Base-by-base conservation (phyloP, 2,888 invertebrate genomes). In the Xestia xanthographa region DNA sequence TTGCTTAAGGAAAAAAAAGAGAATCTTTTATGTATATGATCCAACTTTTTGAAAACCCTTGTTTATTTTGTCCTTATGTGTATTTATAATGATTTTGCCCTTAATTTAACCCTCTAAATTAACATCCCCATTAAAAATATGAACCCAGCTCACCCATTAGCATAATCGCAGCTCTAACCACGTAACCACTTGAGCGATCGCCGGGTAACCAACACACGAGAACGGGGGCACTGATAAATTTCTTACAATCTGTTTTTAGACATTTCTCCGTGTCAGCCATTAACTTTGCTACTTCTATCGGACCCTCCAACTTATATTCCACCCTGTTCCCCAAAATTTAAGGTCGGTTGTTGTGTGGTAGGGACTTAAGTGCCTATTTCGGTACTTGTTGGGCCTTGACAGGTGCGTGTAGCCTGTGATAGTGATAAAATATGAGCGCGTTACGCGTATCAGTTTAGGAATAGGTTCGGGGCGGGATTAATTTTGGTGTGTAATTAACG, bases 181-280 rank as follows among this genome's bases (percentile, higher is more conserved):
- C 72, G 45, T 85, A 73, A 82, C 60, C 72, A 71, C 67, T 72
- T 80, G 86, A 83, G 71, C 45, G 67, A 85, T 86, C 22, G 73
- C 63, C 53, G 65, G 60, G 38, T 62, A 20, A 56, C 75, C 62
- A 70, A 34, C 75, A 53, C 77, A 80, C 66, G 41, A 56, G 67
- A 69, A 79, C 66, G 56, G 67, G 60, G 79, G 58, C 88, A 58
- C 80, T 87, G 86, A 86, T 87, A 87, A 86, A 86, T 86, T 75
- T 66, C 70, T 72, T 66, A 76, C 87, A 82, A 86, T 86, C 84
- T 87, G 84, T 86, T 80, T 86, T 81, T 83, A 77, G 81, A 73
- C 86, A 67, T 81, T 86, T 77, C 86, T 86, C 66, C 79, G 69
- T 75, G 86, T 83, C 79, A 81, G 77, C 71, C 79, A 87, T 86